Evolutionary conservation across 2,888 invertebrate species (phyloP), one percentile per base, ranked within the genome.

Genomic region (Brassicogethes aeneus): DNA sequence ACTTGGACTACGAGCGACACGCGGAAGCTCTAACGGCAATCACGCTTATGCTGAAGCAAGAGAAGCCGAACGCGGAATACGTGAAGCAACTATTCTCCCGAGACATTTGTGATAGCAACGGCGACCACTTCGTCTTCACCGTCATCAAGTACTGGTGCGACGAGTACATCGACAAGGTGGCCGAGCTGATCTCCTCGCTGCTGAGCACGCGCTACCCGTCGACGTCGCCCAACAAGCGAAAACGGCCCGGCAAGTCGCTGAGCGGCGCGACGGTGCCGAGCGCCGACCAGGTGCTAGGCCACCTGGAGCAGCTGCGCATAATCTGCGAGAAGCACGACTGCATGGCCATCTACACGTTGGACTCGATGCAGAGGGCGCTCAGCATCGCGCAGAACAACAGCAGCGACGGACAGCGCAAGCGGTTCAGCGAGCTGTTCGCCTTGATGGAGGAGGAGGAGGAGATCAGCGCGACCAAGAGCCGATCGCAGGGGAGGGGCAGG

Each of bases 61-160:
- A 93, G 66, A 85, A 84, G 61, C 94, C 94, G 14, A 85, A 86
- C 14, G 79, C 84, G 47, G 92, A 92, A 60, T 76, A 93, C 50
- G 71, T 96, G 51, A 79, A 88, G 57, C 85, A 88, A 53, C 73
- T 95, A 55, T 80, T 95, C 56, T 82, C 83, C 51, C 76, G 62
- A 16, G 61, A 62, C 45, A 53, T 62, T 42, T 55, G 57, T 48
- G 52, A 53, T 44, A n/a, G n/a, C n/a, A 78, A 76, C 37, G 77
- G 79, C 36, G 95, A 95, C 68, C 79, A 83, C 46, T 93, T 96
- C 70, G 87, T 94, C 10, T 86, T 91, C 34, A 90, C 95, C 2
- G 82, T 91, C 30, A 71, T 97, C 50, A 86, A 92, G 59, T 89
- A 87, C 69, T 97, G 93, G 96, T 93, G 90, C 67, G 85, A 90